Evolutionary conservation across 2,797 vertebrate genomes (phyloP), one percentile per base, ranked within the genome.

Genomic region (Vultur gryphus): DNA sequence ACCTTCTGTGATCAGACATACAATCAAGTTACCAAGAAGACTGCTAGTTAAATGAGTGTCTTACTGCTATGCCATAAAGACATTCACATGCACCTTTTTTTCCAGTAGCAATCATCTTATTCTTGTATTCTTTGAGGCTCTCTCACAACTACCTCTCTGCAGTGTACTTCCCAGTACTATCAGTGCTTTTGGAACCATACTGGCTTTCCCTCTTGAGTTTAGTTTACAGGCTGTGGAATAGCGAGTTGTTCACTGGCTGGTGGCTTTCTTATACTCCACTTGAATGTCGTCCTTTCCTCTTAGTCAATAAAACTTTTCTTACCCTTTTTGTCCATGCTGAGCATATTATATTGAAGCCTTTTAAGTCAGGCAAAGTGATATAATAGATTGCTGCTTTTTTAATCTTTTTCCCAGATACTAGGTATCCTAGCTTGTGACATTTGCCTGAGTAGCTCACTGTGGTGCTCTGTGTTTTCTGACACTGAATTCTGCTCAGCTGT

Each of bases 91-190:
- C 8, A 16, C 5, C 3, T 35, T 44, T 44, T 77, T 61, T 16
- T n/a, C 28, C 15, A 9, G 14, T 51, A 69, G 6, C 6, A 72
- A 5, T 65, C 10, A 37, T 58, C 15, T 44, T n/a, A 31, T 41
- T 44, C 8, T 43, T 77, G 4, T 46, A 26, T 44, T 89, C 12
- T 54, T 65, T 84, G 64, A 61, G 24, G 13, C 2, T 12, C 6
- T n/a, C 2, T 0, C 12, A 21, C 26, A 61, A 2, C 10, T 46
- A 4, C 10, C 12, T 29, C 12, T 69, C 10, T 28, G 19, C 33
- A 28, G 11, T 37, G 29, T 39, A 18, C 12, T 41, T 79, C 11
- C 25, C 10, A 19, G 10, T 41, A 31, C 4, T 35, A 0, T 23
- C 3, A 3, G 14, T 66, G 33, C 11, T 65, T 79, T 49, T 79